These are phyloP conservation scores for Rhyacophila evoluta DNA, from an alignment of 2,888 invertebrate species.

Conservation along the genomic window DNA sequence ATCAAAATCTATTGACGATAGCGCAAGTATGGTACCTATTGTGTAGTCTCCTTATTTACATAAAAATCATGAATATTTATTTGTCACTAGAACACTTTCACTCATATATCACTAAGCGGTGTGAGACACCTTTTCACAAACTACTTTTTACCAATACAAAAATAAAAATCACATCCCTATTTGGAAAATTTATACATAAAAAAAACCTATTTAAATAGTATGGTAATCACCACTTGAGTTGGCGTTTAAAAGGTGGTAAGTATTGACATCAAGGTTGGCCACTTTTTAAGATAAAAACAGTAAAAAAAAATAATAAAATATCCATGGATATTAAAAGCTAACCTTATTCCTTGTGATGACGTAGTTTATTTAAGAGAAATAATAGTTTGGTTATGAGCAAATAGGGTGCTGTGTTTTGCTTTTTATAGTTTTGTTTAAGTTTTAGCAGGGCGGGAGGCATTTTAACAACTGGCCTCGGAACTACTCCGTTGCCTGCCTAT, in stretches of 20 bases:
- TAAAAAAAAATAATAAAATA: not conserved
- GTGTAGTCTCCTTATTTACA: too few species aligned
- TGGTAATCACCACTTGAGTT: not conserved
- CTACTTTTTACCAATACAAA: not conserved
- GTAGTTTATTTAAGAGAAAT: conserved; percentile 13
- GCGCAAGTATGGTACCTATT: too few species aligned
- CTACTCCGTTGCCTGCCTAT: conserved; percentile 30
- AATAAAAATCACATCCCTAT: not conserved
- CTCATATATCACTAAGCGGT: not conserved
- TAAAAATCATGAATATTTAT: too few species aligned
- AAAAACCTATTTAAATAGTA: not conserved
- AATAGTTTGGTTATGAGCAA: conserved; percentile 31
- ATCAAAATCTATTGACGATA: too few species aligned
- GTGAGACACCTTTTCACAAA: not conserved
- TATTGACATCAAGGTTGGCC: conserved; percentile 11
- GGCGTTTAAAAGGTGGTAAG: not conserved
- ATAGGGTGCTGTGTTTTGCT: conserved; percentile 40
- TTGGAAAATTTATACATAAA: not conserved
- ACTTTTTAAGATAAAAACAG: not conserved
- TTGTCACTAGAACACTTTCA: too few species aligned
- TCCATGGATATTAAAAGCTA: not conserved
- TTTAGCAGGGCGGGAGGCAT: conserved; percentile 42
- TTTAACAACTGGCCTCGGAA: not conserved
- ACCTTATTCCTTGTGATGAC: conserved; percentile 34
- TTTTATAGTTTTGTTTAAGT: conserved; percentile 48